phyloP scores from a whole-genome alignment of 2,113 vertebrate species.

The Motacilla tschutschensis region DNA sequence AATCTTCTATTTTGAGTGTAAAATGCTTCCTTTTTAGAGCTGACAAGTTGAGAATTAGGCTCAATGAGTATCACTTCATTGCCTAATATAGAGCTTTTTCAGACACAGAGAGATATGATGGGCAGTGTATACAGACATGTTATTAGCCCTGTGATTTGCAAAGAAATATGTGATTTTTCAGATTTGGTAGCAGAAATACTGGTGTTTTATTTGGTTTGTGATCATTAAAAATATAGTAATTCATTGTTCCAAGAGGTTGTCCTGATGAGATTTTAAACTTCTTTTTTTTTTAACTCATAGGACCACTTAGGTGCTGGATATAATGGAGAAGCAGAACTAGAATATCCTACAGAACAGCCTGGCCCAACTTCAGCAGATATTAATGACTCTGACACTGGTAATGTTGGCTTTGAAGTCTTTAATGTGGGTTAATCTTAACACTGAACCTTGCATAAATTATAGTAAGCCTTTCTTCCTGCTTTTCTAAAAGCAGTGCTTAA shows the following conservation, averaged over 20 bases:
- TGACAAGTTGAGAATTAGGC: background rate
- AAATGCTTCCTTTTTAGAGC: background rate
- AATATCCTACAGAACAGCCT: constrained; percentile 1
- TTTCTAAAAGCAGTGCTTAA: background rate
- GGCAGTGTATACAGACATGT: background rate
- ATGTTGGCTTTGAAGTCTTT: background rate
- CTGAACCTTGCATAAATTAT: background rate
- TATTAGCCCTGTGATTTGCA: background rate
- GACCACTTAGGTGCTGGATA: background rate
- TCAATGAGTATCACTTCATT: background rate
- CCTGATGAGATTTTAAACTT: background rate
- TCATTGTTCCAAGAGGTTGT: background rate
- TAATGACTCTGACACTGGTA: constrained; percentile 20
- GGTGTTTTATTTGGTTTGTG: background rate
- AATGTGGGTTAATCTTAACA: background rate
- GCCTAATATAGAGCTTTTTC: background rate
- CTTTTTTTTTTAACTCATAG: background rate
- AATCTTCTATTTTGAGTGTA: background rate
- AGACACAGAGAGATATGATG: background rate
- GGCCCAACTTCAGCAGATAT: background rate
- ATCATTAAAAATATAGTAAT: background rate
- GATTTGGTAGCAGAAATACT: background rate
- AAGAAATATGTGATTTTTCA: background rate
- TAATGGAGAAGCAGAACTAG: background rate
- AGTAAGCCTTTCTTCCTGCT: background rate